Base-by-base conservation (phyloP, 2,113 vertebrate genomes). In the Zosterops pallidus region DNA sequence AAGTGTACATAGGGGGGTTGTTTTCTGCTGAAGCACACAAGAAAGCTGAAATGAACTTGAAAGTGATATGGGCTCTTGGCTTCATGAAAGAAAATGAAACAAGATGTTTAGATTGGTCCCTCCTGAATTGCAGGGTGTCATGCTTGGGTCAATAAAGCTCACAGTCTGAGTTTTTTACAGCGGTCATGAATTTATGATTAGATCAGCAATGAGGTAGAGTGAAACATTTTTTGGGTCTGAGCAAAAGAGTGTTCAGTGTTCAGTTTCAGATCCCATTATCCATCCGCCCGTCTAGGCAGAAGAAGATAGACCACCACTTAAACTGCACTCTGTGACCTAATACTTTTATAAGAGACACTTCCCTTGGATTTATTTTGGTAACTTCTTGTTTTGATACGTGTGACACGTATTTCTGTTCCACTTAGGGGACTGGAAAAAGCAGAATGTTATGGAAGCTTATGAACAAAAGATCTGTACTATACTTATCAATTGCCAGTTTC, bases 21-120 rank as follows among this genome's bases (percentile, higher is more conserved):
- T 95, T 96, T 96, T 89, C 44, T 94, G 71, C n/a, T 86, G 57
- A 85, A 97, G 80, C 55, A 94, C 26, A 88, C 50, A 88, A 85
- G 70, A 87, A 94, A 93, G 33, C 41, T 80, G 49, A 93, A 97
- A 95, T 92, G 14, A 86, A 92, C 21, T 94, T 84, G 42, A 65
- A 83, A 94, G 63, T 39, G 17, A 80, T 86, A 75, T 33, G 33
- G 56, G 31, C 21, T 84, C 81, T 86, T 81, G 80, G 29, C 50
- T 92, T 95, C 67, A 29, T 62, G 86, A 93, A 31, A 78, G 75
- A 92, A 92, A 94, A 86, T 52, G 56, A 92, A 91, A 76, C 1
- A 0, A 78, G 57, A 81, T 49, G 28, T 44, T 94, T 91, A 71
- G 29, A 86, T 89, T 83, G 57, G 77, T 75, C 81, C n/a, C 46